Conservation (phyloP, 2,888 invertebrate genomes). For the Cryptus viduatorius region DNA sequence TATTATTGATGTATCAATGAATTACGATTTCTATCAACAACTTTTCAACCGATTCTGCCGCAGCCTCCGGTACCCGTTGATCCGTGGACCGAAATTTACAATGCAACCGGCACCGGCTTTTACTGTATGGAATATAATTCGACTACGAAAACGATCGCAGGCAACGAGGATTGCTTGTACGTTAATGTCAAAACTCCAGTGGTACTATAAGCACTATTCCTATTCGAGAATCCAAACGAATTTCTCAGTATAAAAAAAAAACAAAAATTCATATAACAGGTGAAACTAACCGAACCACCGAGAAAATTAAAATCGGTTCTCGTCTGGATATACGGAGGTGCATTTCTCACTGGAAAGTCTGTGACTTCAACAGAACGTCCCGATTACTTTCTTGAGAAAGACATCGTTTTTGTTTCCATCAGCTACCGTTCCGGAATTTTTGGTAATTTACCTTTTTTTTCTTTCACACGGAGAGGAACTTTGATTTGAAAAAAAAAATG, state of each 20-base stretch:
- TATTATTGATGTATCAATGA: no score
- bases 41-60: background rate
- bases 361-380: constrained; percentile 68
- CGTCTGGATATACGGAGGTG: constrained; percentile 73
- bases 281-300: background rate
- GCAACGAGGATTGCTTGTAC: constrained; percentile 44
- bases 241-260: background rate
- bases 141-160: background rate
- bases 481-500: no score
- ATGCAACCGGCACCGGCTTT: constrained; percentile 15
- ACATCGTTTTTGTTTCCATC: constrained; percentile 73
- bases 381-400: constrained; percentile 74
- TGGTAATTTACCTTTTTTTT: constrained; percentile 63
- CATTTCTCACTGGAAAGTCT: constrained; percentile 60
- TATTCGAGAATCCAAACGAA: background rate
- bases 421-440: constrained; percentile 74
- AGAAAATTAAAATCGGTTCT: constrained; percentile 67
- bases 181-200: constrained; percentile 26
- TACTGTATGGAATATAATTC: background rate
- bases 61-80: constrained; percentile 38
- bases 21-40: no score
- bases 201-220: constrained; percentile 8
- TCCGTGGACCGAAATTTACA: constrained; percentile 33
- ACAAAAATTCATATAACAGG: background rate
- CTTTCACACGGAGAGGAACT: background rate